Percentiles rank a stretch among this genome's conserved stretches.
These are phyloP conservation scores for Drosophila algonquin DNA, from an alignment of 2,888 invertebrate species.

Conservation along the genomic window DNA sequence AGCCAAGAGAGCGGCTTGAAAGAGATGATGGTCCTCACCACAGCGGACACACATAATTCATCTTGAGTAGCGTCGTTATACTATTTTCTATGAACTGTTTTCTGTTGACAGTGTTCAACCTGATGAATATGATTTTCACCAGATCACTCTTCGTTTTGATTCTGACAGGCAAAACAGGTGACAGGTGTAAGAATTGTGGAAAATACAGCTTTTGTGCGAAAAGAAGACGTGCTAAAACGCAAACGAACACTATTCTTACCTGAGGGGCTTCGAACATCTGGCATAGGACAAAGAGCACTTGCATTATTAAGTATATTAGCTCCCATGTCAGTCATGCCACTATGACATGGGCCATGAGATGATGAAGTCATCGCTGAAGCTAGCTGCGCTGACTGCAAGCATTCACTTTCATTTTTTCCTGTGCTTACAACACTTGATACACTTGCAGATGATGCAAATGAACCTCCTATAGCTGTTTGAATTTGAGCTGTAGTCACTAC, in stretches of 20 bases:
- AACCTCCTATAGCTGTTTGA: slow-evolving; percentile 82
- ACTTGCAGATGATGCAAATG: slow-evolving; percentile 83
- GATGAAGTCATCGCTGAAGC: slow-evolving; percentile 65
- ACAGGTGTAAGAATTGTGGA: no score
- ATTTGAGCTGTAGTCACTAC: slow-evolving; percentile 84
- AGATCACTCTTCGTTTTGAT: no score
- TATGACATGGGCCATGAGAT: slow-evolving; percentile 62
- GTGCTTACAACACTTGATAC: slow-evolving; percentile 84
- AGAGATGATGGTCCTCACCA: no score
- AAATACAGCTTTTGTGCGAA: no score
- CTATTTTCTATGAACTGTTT: no score
- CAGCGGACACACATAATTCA: no score
- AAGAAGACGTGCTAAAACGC: neutral
- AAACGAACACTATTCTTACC: slow-evolving; percentile 61
- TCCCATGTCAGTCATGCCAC: slow-evolving; percentile 50
- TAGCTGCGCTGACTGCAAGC: slow-evolving; percentile 62
- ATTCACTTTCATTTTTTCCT: slow-evolving; percentile 77
- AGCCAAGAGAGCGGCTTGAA: no score
- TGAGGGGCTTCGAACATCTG: slow-evolving; percentile 76
- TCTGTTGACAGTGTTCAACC: no score
- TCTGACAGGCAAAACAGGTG: no score
- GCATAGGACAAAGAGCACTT: slow-evolving; percentile 55
- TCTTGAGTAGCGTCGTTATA: no score
- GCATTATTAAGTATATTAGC: slow-evolving; percentile 57
- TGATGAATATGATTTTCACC: no score